A percentile compares a stretch with the other conserved stretches of the same genome.
Evolutionary conservation across 2,113 vertebrate genomes (phyloP).

Genomic region (Gila orcuttii): DNA sequence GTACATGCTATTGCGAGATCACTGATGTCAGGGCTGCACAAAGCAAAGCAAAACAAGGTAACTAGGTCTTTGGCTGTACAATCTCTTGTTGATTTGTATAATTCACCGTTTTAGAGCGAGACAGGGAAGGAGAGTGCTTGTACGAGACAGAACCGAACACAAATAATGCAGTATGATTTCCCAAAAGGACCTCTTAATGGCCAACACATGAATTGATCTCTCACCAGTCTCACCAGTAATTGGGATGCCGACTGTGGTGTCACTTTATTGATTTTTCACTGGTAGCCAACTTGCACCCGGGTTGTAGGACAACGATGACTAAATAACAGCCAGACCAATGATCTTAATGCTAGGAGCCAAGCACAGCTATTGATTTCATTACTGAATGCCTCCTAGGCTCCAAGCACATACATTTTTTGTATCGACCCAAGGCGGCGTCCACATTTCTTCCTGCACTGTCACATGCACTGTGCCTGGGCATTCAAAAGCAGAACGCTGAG

Average conservation of each 20-base stretch:
- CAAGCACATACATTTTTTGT: constrained; percentile 74
- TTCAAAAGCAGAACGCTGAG: constrained; percentile 65
- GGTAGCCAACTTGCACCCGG: constrained; percentile 69
- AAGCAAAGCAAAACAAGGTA: constrained; percentile 14
- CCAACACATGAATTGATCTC: constrained; percentile 73
- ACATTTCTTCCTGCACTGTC: constrained; percentile 71
- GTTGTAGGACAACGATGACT: constrained; percentile 75
- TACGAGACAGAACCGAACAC: constrained; percentile 34
- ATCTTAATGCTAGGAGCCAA: constrained; percentile 76
- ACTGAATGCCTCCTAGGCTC: constrained; percentile 75
- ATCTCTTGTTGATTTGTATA: constrained; percentile 35
- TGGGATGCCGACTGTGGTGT: constrained; percentile 71
- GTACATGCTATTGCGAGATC: not conserved
- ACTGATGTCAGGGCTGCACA: not conserved
- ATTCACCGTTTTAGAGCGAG: constrained; percentile 24
- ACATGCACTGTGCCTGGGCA: constrained; percentile 58
- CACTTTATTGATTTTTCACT: constrained; percentile 73
- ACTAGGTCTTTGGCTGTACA: constrained; percentile 13
- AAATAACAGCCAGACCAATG: constrained; percentile 74
- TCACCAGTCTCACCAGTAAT: constrained; percentile 72
- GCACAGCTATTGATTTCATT: constrained; percentile 78
- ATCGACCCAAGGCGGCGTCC: constrained; percentile 69
- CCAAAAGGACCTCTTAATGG: constrained; percentile 70
- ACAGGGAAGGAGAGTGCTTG: not conserved
- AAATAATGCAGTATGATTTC: constrained; percentile 72